Evolutionary conservation across 23 tunicate genomes (phyloP), one percentile per base, ranked within the genome.

Genomic region (Halocynthia roretzi): DNA sequence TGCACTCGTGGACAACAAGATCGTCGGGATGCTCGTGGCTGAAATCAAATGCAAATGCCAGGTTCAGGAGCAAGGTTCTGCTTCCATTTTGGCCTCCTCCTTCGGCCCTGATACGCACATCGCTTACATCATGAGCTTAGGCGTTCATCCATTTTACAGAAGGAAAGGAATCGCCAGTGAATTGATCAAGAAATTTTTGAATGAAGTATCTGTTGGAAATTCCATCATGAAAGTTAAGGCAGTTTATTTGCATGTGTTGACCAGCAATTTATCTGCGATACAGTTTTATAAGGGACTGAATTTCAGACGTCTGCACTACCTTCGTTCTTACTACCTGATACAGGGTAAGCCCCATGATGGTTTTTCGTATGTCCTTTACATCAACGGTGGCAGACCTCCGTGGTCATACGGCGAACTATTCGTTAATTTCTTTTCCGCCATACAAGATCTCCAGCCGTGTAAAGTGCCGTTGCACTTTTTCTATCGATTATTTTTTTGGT

Each of bases 31-130:
- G 69, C 66, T 90, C 53, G 76, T 90, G 19, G 90, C 97, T 49
- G 97, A 90, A 71, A 80, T 85, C 49, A 90, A 90, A 70, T 87
- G 90, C 23, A 70, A 84, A 77, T 62, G 83, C 57, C 97, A 84
- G 77, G 89, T 90, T 50, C 77, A 80, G 7, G 76, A 76, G 76
- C 90, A 90, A 67, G 87, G 85, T 63, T 77, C 68, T 18, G 55
- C 78, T 9, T 90, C 85, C 72, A 31, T 90, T 20, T 67, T 90
- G 7, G 73, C 90, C 6, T 71, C 85, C 12, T 71, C 78, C 8
- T 84, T 84, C 72, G 60, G 77, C 5, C 68, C 62, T 22, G 90
- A 85, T 66, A 81, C 90, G 12, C 87, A 84, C 65, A 84, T 90
- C 9, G 97, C 90, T 7, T 90, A 90, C 56, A 81, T 90, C 23